Percentiles rank a stretch among this genome's conserved stretches.
phyloP scores from a whole-genome alignment of 1,140 invertebrate genomes.

The Drosophila carrolli region DNA sequence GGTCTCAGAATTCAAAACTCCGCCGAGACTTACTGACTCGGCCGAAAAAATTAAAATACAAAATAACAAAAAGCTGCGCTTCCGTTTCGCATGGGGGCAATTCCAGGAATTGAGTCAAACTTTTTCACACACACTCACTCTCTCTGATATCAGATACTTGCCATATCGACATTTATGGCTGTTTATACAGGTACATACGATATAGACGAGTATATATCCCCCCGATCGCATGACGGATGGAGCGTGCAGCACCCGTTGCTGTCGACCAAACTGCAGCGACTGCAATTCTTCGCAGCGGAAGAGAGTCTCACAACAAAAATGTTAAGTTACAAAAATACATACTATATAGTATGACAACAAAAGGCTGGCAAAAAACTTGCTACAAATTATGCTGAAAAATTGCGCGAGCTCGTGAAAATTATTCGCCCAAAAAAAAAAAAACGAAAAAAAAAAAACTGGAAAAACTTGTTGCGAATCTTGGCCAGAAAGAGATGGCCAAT shows the following conservation, averaged over 20 bases:
- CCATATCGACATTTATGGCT: slow-evolving; percentile 58
- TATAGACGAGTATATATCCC: slow-evolving; percentile 13
- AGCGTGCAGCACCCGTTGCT: slow-evolving; percentile 62
- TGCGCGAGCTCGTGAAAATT: slow-evolving; percentile 59
- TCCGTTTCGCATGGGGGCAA: slow-evolving; percentile 63
- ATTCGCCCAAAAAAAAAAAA: slow-evolving; percentile 35
- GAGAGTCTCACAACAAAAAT: slow-evolving; percentile 21
- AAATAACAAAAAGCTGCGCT: slow-evolving; percentile 32
- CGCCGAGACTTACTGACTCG: slow-evolving; percentile 49
- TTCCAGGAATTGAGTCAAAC: slow-evolving; percentile 72
- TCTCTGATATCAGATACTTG: slow-evolving; percentile 47
- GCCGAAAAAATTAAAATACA: slow-evolving; percentile 43
- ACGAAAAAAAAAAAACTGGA: slow-evolving; percentile 58
- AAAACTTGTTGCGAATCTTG: slow-evolving; percentile 67
- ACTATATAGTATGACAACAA: slow-evolving; percentile 11
- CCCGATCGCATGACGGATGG: slow-evolving; percentile 48
- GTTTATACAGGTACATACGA: slow-evolving; percentile 51
- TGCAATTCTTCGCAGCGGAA: slow-evolving; percentile 59
- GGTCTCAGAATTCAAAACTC: slow-evolving; percentile 42
- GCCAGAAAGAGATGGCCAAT: slow-evolving; percentile 59
- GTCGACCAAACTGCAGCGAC: slow-evolving; percentile 70
- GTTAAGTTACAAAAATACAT: slow-evolving; percentile 12
- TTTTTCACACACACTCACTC: slow-evolving; percentile 61
- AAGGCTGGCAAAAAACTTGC: slow-evolving; percentile 30
- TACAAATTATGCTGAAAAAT: slow-evolving; percentile 71